Base-by-base conservation (phyloP, 92 coral and sea anemone species). In the Plumapathes pennacea region DNA sequence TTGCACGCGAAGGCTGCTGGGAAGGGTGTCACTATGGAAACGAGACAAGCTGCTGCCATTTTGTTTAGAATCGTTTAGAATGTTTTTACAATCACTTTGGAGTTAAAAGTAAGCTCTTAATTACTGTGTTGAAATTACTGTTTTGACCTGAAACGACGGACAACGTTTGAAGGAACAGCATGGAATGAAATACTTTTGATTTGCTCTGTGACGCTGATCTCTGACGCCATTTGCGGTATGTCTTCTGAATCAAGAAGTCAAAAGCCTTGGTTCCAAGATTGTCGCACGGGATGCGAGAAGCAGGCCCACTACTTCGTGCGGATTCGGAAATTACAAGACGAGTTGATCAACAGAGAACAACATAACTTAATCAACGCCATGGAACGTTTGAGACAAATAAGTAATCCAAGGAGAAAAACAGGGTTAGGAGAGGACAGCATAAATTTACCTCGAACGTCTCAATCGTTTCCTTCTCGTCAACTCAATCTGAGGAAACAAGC, bases 311-410 rank as follows among this genome's bases (percentile, higher is more conserved):
- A 88, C 53, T 92, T 92, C 63, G 75, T 83, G 45, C 81, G 78
- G 51, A 88, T 92, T 22, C 66, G 90, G 34, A 81, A 88, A 53
- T 81, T 88, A 29, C 96, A 92, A 46, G 80, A 89, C 32, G 87
- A 92, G 55, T 58, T 92, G 21, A 76, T 92, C n/a, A 67, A 71
- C 34, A 71, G 90, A 5, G 98, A 92, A 62, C 98, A 92, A 50
- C 95, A 88, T 58, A 89, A 92, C 34, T 77, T 92, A 7, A 74
- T 92, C 38, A 80, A 78, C 46, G 96, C 98, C 12, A 92, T 92
- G 98, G 92, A 92, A 41, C 70, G 98, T 13, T 57, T 92, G 8
- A 81, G 88, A 50, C 98, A 88, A 49, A 62, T 88, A 4, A 66
- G 70, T 0, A 84, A 92, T 59, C 94, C 98, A 4, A 70, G 98